A percentile compares a stretch with the other conserved stretches of the same genome.
phyloP scores from a whole-genome alignment of 2,888 invertebrate species.

The Spisula subtruncata region DNA sequence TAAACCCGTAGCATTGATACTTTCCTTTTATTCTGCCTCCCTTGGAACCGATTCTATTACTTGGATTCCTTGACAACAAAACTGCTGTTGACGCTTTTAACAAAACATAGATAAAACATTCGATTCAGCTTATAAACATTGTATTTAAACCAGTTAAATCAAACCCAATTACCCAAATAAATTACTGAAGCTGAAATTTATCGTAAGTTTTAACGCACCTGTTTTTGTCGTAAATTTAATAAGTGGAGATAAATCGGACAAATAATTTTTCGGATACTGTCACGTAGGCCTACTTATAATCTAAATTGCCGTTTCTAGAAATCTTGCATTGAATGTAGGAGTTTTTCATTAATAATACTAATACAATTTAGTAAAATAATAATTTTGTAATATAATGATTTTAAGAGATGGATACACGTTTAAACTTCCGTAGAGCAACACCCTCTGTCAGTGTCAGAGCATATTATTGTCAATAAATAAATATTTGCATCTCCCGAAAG shows the following conservation, averaged over 20 bases:
- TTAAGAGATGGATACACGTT: no score
- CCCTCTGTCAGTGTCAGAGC: no score
- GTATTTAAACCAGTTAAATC: no score
- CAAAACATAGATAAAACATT: background rate
- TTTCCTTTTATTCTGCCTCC: background rate
- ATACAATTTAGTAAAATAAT: no score
- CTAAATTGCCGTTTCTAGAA: background rate
- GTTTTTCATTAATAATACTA: no score
- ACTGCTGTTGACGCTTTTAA: background rate
- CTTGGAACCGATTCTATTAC: background rate
- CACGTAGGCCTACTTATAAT: background rate
- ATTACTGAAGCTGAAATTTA: background rate
- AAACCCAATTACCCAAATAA: background rate
- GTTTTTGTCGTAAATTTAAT: no score
- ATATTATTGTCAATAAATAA: no score
- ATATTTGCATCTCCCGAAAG: no score
- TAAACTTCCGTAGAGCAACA: no score
- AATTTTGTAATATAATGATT: no score
- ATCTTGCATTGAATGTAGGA: no score
- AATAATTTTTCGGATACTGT: background rate
- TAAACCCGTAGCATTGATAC: background rate
- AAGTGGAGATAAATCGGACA: background rate
- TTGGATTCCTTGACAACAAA: slow-evolving; percentile 17
- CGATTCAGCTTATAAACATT: no score
- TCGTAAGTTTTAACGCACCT: background rate